A percentile compares a stretch with the other conserved stretches of the same genome.
phyloP scores from a whole-genome alignment of 2,113 vertebrate species.

The Aegithalos caudatus region DNA sequence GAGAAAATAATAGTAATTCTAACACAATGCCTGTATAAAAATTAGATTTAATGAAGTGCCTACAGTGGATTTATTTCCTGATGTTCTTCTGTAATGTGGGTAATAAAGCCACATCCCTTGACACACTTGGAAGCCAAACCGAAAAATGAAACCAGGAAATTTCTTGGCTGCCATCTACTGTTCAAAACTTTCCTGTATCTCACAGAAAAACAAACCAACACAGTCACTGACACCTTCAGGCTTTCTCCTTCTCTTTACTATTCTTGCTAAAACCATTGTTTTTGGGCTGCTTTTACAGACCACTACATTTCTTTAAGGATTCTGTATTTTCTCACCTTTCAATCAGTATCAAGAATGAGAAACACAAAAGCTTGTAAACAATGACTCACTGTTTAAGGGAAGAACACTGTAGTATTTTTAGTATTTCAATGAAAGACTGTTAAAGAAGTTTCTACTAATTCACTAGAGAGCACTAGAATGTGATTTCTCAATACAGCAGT shows the following conservation, averaged over 20 bases:
- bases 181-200: not conserved
- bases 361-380: not conserved
- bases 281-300: not conserved
- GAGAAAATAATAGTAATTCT: not conserved
- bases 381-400: not conserved
- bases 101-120: not conserved
- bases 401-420: not conserved
- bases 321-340: not conserved
- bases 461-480: not conserved
- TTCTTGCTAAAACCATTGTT: not conserved
- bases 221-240: not conserved
- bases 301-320: not conserved
- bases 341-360: not conserved
- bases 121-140: not conserved
- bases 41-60: not conserved
- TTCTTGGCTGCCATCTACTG: conserved; percentile 66
- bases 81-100: not conserved
- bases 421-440: not conserved
- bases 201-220: not conserved
- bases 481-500: not conserved
- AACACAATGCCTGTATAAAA: not conserved
- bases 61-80: conserved; percentile 11
- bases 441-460: not conserved
- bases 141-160: not conserved
- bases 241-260: not conserved